A percentile compares a stretch with the other conserved stretches of the same genome.
Evolutionary conservation across 2,797 vertebrate species (phyloP).

Genomic region (Adrianichthys oophorus): DNA sequence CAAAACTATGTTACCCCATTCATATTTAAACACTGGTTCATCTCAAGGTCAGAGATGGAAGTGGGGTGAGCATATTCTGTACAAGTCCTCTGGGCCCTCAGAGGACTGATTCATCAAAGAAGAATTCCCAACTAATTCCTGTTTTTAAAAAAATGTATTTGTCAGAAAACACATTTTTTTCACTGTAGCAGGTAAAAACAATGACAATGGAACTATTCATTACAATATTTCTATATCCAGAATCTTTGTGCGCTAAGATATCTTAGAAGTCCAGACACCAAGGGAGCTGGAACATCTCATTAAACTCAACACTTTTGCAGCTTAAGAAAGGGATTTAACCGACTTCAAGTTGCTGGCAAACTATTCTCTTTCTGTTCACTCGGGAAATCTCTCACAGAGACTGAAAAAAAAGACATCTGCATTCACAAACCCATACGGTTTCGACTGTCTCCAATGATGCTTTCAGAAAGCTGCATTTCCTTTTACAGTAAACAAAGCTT

Average conservation of each 20-base stretch:
- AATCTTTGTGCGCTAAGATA: conserved; percentile 6
- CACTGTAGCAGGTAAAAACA: no score
- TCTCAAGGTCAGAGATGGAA: no score
- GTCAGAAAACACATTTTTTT: no score
- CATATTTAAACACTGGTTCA: not conserved
- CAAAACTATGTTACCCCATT: no score
- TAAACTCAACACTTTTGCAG: conserved; percentile 33
- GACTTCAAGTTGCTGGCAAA: conserved; percentile 23
- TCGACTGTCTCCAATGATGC: conserved; percentile 44
- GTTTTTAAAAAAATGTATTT: no score
- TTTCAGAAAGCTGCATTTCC: conserved; percentile 12
- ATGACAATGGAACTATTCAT: no score
- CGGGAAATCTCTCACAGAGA: conserved; percentile 17
- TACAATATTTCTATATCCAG: no score
- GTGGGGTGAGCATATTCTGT: no score
- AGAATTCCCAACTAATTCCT: no score
- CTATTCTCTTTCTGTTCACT: conserved; percentile 19
- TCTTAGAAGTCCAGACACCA: conserved; percentile 13
- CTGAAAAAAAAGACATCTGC: conserved; percentile 14
- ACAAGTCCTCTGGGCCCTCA: no score
- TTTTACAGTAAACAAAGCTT: conserved; percentile 2
- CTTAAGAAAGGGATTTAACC: conserved; percentile 44
- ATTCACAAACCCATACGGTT: conserved; percentile 32
- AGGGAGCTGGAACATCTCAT: conserved; percentile 27
- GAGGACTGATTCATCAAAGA: no score